These are phyloP conservation scores for Bradypodion pumilum DNA, from an alignment of 2,797 vertebrate species.

Conservation along the genomic window DNA sequence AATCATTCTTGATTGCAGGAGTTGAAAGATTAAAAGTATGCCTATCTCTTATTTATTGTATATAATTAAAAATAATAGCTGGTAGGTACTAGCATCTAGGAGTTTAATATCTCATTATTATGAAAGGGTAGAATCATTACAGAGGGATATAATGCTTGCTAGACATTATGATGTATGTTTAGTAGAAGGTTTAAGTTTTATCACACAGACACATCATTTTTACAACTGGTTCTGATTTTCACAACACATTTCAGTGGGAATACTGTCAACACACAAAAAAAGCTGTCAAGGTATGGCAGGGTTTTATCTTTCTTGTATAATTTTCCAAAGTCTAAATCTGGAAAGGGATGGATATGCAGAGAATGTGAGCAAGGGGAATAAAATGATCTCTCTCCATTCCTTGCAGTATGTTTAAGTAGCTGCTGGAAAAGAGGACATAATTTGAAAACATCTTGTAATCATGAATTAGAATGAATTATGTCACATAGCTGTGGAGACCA, in stretches of 20 bases:
- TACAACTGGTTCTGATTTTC: constrained; percentile 21
- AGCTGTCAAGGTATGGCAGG: constrained; percentile 25
- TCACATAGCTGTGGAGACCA: constrained; percentile 71
- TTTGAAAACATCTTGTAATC: constrained; percentile 68
- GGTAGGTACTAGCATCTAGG: rapidly evolving
- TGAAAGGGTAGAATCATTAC: neutral
- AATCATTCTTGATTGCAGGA: neutral
- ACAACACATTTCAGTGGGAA: constrained; percentile 9
- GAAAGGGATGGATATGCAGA: constrained; percentile 38
- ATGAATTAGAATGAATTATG: constrained; percentile 75
- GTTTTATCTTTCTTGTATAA: constrained; percentile 34
- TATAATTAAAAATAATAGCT: constrained; percentile 16
- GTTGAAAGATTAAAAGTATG: neutral
- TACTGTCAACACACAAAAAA: constrained; percentile 14
- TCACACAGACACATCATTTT: neutral
- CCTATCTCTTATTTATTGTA: neutral
- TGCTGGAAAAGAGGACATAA: constrained; percentile 67
- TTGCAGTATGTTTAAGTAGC: constrained; percentile 41
- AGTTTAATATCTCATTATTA: constrained; percentile 15
- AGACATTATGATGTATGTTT: neutral
- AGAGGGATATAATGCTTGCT: neutral
- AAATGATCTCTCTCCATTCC: constrained; percentile 5
- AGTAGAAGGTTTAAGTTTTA: constrained; percentile 2
- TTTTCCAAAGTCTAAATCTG: constrained; percentile 41
- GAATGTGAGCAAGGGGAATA: constrained; percentile 32